Evolutionary conservation across 2,797 vertebrate species (phyloP), one percentile per base, ranked within the genome.

Genomic region (Phataginus tetradactyla): DNA sequence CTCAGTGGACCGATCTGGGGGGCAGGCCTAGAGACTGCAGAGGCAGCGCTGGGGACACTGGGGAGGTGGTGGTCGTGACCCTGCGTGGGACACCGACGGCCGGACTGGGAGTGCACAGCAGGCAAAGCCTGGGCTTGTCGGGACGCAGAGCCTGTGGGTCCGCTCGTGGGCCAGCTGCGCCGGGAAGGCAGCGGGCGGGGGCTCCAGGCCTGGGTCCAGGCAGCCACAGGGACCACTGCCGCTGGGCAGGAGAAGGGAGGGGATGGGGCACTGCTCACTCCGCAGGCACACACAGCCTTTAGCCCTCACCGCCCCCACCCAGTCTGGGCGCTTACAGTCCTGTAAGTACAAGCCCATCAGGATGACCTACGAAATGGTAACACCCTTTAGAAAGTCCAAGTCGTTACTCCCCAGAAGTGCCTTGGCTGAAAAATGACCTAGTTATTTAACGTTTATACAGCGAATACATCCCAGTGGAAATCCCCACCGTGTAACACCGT

Each of bases 321-420:
- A 3, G 25, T 10, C 57, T 1, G 23, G 0, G 4, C 14, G 7
- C 5, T 7, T 37, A 2, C 0, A 39, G 37, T 2, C 1, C 32
- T 53, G 4, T 45, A 21, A 14, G 11, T 45, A 45, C 42, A n/a
- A 8, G 27, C 18, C 3, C 20, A 57, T 29, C 37, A 49, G 11
- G 2, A 11, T 37, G 2, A 1, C 0, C 14, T 15, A 51, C 25
- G 25, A 49, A n/a, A 42, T 21, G 14, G 39, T 17, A 32, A 11
- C 15, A 45, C 2, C 23, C n/a, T 71, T 37, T 10, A 9, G 55
- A 80, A 86, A 29, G 42, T 14, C 37, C 25, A 32, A 37, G 9
- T 32, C 11, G 6, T 14, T 0, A 1, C 45, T 55, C 20, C 2
- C 11, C 27, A 88, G 71, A 63, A 8, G n/a, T 9, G 9, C 1